Percentiles rank a stretch among this genome's conserved stretches.
Evolutionary conservation across 2,113 vertebrate genomes (phyloP).

Genomic region (Columbina picui): DNA sequence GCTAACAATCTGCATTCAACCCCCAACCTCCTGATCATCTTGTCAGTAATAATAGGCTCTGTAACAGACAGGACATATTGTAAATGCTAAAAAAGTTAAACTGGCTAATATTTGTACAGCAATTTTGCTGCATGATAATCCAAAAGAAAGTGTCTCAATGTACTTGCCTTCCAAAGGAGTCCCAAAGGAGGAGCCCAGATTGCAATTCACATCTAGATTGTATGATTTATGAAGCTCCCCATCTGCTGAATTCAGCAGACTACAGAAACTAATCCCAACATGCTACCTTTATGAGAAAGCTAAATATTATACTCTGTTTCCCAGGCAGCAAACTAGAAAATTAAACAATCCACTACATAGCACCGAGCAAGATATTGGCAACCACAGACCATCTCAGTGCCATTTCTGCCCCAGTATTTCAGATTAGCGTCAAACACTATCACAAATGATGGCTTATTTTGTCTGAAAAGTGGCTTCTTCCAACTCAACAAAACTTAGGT

Average conservation of each 20-base stretch:
- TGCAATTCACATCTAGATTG: neutral
- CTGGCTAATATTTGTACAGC: neutral
- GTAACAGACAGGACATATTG: neutral
- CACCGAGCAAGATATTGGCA: neutral
- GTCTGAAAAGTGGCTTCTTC: neutral
- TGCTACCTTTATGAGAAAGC: neutral
- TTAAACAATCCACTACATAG: neutral
- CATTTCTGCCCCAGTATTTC: neutral
- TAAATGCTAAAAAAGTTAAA: neutral
- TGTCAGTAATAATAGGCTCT: neutral
- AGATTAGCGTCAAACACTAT: neutral
- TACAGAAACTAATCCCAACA: neutral
- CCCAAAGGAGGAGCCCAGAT: neutral
- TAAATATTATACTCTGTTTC: neutral
- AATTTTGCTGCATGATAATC: neutral
- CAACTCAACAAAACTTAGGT: neutral
- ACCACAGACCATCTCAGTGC: neutral
- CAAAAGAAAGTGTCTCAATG: neutral
- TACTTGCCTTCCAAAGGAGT: neutral
- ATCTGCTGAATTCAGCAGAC: conserved; percentile 11
- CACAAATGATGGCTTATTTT: neutral
- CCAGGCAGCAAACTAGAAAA: neutral
- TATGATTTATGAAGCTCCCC: conserved; percentile 26
- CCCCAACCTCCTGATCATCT: neutral
- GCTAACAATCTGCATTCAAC: neutral